Conservation (phyloP, 92 coral and sea anemone species). For the Hydrozoanthus gracilis region DNA sequence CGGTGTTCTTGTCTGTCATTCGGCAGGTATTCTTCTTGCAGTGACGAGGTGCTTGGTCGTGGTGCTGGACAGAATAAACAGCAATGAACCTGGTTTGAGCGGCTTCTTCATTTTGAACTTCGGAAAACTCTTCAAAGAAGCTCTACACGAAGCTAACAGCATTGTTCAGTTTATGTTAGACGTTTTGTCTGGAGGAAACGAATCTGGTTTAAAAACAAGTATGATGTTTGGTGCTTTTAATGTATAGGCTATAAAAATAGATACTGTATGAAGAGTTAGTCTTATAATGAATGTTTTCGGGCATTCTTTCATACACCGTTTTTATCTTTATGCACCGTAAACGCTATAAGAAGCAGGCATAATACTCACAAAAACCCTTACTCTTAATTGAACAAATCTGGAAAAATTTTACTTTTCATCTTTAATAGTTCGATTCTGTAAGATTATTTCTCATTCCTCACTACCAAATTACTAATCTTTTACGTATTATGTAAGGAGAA, state of each 20-base stretch:
- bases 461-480: too few relatives aligned
- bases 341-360: too few relatives aligned
- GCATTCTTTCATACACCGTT: too few relatives aligned
- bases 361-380: too few relatives aligned
- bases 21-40: conserved; percentile 51
- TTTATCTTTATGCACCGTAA: too few relatives aligned
- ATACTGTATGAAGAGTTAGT: too few relatives aligned
- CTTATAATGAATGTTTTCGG: too few relatives aligned
- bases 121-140: conserved; percentile 34
- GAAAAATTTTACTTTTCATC: too few relatives aligned
- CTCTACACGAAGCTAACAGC: conserved; percentile 51
- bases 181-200: conserved; percentile 57
- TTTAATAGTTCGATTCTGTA: too few relatives aligned
- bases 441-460: too few relatives aligned
- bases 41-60: conserved; percentile 48
- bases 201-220: conserved; percentile 52
- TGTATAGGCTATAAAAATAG: not conserved
- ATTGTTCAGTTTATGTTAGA: conserved; percentile 59
- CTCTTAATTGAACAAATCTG: too few relatives aligned
- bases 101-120: conserved; percentile 29
- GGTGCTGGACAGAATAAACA: conserved; percentile 2
- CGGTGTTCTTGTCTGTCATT: not conserved
- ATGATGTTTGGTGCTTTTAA: not conserved
- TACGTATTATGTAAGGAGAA: too few relatives aligned
- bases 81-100: conserved; percentile 16